phyloP scores from a whole-genome alignment of 2,888 invertebrate species.

The Salticus scenicus region DNA sequence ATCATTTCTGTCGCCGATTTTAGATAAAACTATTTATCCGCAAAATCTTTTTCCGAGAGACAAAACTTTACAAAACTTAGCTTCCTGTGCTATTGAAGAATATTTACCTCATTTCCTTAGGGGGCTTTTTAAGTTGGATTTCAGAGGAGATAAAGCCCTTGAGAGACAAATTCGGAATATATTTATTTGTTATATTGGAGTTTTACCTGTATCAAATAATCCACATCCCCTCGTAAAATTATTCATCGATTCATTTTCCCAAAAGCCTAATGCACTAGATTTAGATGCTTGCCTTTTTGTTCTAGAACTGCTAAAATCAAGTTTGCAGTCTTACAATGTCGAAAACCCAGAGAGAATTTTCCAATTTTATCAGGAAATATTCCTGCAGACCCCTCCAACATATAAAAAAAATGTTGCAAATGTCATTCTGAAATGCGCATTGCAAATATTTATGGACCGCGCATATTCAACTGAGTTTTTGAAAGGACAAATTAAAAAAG shows the following conservation, averaged over 20 bases:
- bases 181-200: conserved; percentile 14
- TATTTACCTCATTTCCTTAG: conserved; percentile 31
- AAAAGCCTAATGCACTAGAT: conserved; percentile 12
- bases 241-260: conserved; percentile 8
- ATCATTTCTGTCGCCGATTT: conserved; percentile 30
- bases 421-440: conserved; percentile 30
- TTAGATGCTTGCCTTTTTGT: conserved; percentile 32
- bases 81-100: conserved; percentile 34
- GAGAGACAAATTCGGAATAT: conserved; percentile 44
- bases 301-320: conserved; percentile 21
- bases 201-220: conserved; percentile 15
- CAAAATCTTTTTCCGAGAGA: conserved; percentile 39
- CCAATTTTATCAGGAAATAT: conserved; percentile 34
- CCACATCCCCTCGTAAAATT: conserved; percentile 44
- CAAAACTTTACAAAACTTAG: conserved; percentile 22
- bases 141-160: conserved; percentile 35
- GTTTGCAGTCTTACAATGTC: conserved; percentile 1
- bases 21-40: conserved; percentile 36
- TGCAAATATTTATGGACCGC: conserved; percentile 53
- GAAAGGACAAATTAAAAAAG: conserved; percentile 15
- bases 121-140: conserved; percentile 50
- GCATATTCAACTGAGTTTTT: conserved; percentile 22
- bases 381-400: background rate
- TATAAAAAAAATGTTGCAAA: conserved; percentile 4
- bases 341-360: conserved; percentile 20